Percentiles rank a stretch among this genome's conserved stretches.
Evolutionary conservation across 1,140 invertebrate species (phyloP).

Genomic region (Cryptotermes secundus): DNA sequence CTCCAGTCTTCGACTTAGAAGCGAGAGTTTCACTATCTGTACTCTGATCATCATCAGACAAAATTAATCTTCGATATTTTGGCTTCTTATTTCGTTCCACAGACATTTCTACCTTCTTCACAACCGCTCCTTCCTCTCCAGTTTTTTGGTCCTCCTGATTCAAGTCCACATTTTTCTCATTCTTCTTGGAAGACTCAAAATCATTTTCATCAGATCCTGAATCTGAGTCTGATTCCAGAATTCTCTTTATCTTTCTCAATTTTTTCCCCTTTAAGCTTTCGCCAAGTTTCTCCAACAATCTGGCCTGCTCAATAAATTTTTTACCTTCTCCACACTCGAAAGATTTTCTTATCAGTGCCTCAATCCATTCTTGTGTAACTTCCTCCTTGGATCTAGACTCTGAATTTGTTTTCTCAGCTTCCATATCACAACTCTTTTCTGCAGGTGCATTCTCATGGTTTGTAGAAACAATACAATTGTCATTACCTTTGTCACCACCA

Average conservation of each 20-base stretch:
- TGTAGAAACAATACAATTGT: too few relatives aligned
- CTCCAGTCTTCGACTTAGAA: background rate
- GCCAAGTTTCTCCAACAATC: constrained; percentile 40
- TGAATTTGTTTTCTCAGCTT: background rate
- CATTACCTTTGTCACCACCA: background rate
- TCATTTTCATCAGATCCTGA: constrained; percentile 31
- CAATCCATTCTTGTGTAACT: constrained; percentile 40
- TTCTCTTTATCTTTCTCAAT: constrained; percentile 43
- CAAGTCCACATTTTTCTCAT: constrained; percentile 34
- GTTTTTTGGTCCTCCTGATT: background rate
- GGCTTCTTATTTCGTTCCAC: background rate
- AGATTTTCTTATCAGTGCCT: constrained; percentile 42
- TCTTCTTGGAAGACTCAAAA: constrained; percentile 21
- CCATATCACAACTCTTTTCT: background rate
- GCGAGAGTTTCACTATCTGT: constrained; percentile 22
- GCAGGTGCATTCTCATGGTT: background rate
- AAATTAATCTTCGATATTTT: background rate
- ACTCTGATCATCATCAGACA: constrained; percentile 12
- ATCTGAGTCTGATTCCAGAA: constrained; percentile 24
- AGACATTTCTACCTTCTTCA: background rate
- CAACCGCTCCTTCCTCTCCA: background rate
- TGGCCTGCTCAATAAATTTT: constrained; percentile 42
- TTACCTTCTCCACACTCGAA: constrained; percentile 42
- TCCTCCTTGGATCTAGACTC: constrained; percentile 24
- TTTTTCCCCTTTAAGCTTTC: constrained; percentile 42